Percentiles rank a stretch among this genome's conserved stretches.
Conservation (phyloP, 2,797 vertebrate genomes). For the Salmo trutta region DNA sequence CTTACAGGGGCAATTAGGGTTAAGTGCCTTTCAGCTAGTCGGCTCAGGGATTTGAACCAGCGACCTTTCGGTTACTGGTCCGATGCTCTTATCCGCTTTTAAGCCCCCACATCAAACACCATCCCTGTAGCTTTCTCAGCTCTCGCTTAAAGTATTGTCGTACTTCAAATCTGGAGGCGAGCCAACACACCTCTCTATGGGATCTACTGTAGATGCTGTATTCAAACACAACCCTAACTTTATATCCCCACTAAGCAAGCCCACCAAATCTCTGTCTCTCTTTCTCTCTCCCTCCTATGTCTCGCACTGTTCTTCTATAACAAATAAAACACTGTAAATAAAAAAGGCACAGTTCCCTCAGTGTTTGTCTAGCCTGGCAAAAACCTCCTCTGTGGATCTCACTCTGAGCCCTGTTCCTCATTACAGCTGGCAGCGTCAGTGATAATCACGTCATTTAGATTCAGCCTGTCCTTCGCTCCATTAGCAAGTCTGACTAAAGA, state of each 20-base stretch:
- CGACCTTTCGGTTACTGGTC: too few species aligned
- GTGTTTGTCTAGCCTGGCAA: conserved; percentile 58
- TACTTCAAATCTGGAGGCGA: too few species aligned
- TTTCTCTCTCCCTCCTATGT: conserved; percentile 35
- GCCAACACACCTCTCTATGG: too few species aligned
- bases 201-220: too few species aligned
- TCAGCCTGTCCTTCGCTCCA: conserved; percentile 65
- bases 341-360: conserved; percentile 27
- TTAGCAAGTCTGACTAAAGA: conserved; percentile 66
- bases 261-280: background rate
- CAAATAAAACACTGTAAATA: background rate
- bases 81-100: too few species aligned
- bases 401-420: conserved; percentile 63
- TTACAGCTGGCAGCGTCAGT: conserved; percentile 75
- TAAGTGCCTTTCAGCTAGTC: too few species aligned
- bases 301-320: conserved; percentile 16
- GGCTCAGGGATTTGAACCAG: too few species aligned
- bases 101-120: too few species aligned
- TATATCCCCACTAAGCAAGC: conserved; percentile 5
- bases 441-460: conserved; percentile 77
- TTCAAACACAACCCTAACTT: background rate
- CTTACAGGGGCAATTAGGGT: too few species aligned
- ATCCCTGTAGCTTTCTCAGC: too few species aligned
- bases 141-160: too few species aligned
- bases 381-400: conserved; percentile 60